A percentile compares a stretch with the other conserved stretches of the same genome.
phyloP scores from a whole-genome alignment of 2,888 invertebrate species.

The Serrognathus titanus region DNA sequence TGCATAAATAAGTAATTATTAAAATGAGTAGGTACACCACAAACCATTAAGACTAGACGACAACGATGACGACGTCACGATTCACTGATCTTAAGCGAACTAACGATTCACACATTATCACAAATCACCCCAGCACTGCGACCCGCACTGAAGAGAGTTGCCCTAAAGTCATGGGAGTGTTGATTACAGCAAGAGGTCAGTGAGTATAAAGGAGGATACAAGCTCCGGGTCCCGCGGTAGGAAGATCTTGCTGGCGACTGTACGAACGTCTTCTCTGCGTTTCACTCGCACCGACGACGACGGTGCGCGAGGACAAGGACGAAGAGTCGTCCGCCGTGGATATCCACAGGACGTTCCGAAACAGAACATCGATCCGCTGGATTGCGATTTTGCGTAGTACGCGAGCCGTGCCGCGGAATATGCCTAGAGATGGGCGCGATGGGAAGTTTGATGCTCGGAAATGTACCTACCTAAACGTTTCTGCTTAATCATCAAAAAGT shows the following conservation, averaged over 20 bases:
- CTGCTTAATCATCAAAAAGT: background rate
- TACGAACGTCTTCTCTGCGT: slow-evolving; percentile 13
- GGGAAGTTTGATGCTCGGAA: background rate
- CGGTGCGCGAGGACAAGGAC: background rate
- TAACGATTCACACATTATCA: slow-evolving; percentile 17
- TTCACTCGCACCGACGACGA: background rate
- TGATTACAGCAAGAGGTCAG: slow-evolving; percentile 30
- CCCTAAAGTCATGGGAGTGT: slow-evolving; percentile 22
- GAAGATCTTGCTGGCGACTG: slow-evolving; percentile 5
- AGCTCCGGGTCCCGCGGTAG: slow-evolving; percentile 29
- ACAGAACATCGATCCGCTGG: slow-evolving; percentile 26
- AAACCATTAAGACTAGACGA: no score
- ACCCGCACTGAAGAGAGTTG: slow-evolving; percentile 23
- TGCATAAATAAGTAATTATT: no score
- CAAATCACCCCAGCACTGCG: slow-evolving; percentile 27
- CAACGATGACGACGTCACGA: background rate
- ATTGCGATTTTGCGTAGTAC: slow-evolving; percentile 29
- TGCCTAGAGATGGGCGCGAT: slow-evolving; percentile 15
- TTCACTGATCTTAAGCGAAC: slow-evolving; percentile 1
- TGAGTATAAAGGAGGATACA: slow-evolving; percentile 26
- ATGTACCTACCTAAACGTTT: slow-evolving; percentile 1
- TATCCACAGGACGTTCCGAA: slow-evolving; percentile 14
- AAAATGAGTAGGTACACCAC: no score
- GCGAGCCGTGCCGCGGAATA: slow-evolving; percentile 25
- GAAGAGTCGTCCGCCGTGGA: background rate